Base-by-base conservation (phyloP, 2,888 invertebrate species). In the Athrips mouffetella region DNA sequence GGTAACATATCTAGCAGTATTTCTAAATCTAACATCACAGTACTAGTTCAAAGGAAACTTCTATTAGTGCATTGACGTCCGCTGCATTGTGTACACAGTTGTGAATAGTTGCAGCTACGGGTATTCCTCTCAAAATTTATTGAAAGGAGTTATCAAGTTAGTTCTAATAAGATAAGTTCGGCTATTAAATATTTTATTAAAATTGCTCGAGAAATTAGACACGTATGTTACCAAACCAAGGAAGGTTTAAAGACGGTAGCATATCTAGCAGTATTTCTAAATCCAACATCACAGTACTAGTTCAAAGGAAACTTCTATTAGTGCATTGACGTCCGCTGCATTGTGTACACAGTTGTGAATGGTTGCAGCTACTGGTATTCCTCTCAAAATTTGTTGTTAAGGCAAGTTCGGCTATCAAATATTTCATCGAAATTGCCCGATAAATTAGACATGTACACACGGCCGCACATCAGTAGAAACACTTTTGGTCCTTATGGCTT, bases 231-330 rank as follows among this genome's bases (percentile, higher is more conserved):
- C n/a, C n/a, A n/a, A n/a, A n/a, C n/a, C n/a, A n/a, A n/a, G n/a
- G n/a, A n/a, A n/a, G n/a, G n/a, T n/a, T n/a, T n/a, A n/a, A n/a
- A n/a, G n/a, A n/a, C n/a, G n/a, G 69, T 68, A 69, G 67, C 62
- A 67, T 63, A 67, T 72, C 67, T 29, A 29, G 4, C 3, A n/a
- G n/a, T n/a, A 5, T 29, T 29, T 8, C n/a, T 3, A 5, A 5
- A 29, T 29, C 29, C 7, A 29, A 29, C 29, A 3, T 2, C 10
- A 39, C 21, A 39, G 11, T 21, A 39, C 70, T 69, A 72, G 80
- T 80, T 82, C 82, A 84, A 83, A 84, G 81, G 81, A 83, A 85
- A 76, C 71, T 64, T 69, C 75, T 80, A 80, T 80, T 80, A 78
- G 74, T 73, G 72, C 72, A 68, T 70, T 64, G 59, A 69, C 80